Percentiles rank a stretch among this genome's conserved stretches.
Conservation (phyloP, 92 coral and sea anemone genomes). For the Blastomussa wellsi region DNA sequence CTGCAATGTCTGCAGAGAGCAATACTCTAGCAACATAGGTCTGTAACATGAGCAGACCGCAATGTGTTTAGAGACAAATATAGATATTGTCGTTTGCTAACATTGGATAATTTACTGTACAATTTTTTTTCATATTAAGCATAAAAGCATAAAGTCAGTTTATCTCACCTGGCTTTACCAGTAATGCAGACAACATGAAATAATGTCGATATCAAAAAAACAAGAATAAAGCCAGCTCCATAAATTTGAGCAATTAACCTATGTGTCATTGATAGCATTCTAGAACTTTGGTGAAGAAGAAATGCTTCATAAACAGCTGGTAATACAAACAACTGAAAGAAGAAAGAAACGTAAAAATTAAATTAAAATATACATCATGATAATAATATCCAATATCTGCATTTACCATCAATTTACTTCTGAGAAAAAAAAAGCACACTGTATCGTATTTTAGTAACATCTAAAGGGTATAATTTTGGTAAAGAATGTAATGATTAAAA, state of each 20-base stretch:
- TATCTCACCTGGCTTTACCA: conserved; percentile 70
- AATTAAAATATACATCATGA: neutral
- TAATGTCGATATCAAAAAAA: conserved; percentile 77
- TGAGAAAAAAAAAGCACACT: neutral
- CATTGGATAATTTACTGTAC: neutral
- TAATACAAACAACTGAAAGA: conserved; percentile 70
- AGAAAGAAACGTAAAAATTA: neutral
- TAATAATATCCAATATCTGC: neutral
- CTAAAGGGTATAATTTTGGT: too few species aligned
- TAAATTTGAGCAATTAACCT: conserved; percentile 83
- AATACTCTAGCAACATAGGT: neutral
- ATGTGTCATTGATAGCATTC: conserved; percentile 62
- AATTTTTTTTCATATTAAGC: neutral
- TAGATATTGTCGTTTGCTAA: neutral
- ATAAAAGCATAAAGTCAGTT: neutral
- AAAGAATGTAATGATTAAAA: too few species aligned
- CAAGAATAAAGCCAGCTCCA: conserved; percentile 71
- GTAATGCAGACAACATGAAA: conserved; percentile 80
- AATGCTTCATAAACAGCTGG: conserved; percentile 77
- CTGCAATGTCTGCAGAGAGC: neutral
- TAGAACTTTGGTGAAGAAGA: conserved; percentile 56
- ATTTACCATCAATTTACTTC: neutral
- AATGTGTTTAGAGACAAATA: neutral
- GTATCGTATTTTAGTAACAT: neutral
- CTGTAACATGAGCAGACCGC: neutral